Percentiles rank a stretch among this genome's conserved stretches.
Conservation (phyloP, 1,140 invertebrate genomes). For the Aethina tumida region DNA sequence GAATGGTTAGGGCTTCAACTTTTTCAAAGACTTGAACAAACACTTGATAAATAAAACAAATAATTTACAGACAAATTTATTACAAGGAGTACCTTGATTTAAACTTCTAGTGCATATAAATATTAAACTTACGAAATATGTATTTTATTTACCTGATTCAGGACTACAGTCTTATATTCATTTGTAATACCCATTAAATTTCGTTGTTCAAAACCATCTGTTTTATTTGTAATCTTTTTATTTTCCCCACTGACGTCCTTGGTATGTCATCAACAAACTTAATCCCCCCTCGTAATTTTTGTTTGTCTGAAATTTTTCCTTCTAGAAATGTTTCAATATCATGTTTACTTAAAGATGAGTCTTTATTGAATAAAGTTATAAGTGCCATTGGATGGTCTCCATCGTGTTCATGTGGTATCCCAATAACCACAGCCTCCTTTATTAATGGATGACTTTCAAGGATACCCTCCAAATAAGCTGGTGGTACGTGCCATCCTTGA, state of each 20-base stretch:
- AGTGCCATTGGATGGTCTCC: constrained; percentile 58
- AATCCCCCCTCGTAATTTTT: constrained; percentile 36
- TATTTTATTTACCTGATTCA: no score
- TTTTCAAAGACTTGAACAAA: no score
- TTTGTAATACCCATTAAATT: no score
- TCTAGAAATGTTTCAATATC: constrained; percentile 39
- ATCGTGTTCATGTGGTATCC: constrained; percentile 46
- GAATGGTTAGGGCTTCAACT: no score
- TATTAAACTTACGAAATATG: no score
- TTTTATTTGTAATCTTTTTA: constrained; percentile 28
- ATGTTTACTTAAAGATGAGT: constrained; percentile 34
- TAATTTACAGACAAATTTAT: no score
- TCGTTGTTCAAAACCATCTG: constrained; percentile 14
- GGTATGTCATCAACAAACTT: constrained; percentile 41
- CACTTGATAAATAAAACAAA: no score
- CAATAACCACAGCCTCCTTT: constrained; percentile 56
- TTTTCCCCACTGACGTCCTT: constrained; percentile 46
- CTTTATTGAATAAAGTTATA: constrained; percentile 38
- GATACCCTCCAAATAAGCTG: constrained; percentile 51
- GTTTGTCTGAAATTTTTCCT: constrained; percentile 27
- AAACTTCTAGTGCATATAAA: no score
- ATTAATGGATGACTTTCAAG: constrained; percentile 53
- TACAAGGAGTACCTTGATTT: no score
- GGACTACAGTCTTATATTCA: no score
- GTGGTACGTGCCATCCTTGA: constrained; percentile 27